Conservation (phyloP, 2,797 vertebrate genomes). For the Cyprinodon diabolis region DNA sequence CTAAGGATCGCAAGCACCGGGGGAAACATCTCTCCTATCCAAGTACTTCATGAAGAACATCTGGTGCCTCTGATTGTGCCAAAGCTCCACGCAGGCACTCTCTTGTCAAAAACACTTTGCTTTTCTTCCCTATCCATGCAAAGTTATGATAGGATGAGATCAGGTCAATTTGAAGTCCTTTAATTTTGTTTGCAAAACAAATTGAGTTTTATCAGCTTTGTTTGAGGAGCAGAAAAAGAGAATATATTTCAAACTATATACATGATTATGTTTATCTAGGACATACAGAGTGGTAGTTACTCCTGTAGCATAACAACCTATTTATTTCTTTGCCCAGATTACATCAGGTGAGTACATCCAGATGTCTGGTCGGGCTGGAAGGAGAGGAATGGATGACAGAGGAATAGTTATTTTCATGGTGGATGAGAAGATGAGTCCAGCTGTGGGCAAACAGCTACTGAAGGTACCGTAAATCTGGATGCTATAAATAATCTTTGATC, state of each 20-base stretch:
- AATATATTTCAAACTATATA: neutral
- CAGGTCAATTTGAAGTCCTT: conserved; percentile 20
- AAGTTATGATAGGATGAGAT: conserved; percentile 37
- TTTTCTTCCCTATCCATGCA: conserved; percentile 47
- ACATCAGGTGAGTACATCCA: conserved; percentile 99
- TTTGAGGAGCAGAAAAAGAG: too few species aligned
- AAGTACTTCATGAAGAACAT: conserved; percentile 77
- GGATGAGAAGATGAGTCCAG: conserved; percentile 98
- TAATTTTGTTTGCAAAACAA: conserved; percentile 17
- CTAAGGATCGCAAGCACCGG: conserved; percentile 45
- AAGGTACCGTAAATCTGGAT: conserved; percentile 84
- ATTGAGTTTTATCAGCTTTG: neutral
- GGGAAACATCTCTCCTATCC: conserved; percentile 72
- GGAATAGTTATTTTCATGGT: conserved; percentile 99
- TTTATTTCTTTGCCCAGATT: conserved; percentile 81
- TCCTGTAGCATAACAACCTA: neutral
- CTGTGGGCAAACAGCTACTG: conserved; percentile 94
- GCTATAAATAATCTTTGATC: neutral
- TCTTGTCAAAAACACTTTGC: conserved; percentile 33
- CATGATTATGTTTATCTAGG: neutral
- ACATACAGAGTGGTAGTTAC: neutral
- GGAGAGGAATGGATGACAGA: conserved; percentile 97
- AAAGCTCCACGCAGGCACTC: conserved; percentile 76
- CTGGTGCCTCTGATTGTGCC: conserved; percentile 72
- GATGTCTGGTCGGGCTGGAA: conserved; percentile 97